Evolutionary conservation across 2,113 vertebrate genomes (phyloP).

Genomic region (Sprattus sprattus): DNA sequence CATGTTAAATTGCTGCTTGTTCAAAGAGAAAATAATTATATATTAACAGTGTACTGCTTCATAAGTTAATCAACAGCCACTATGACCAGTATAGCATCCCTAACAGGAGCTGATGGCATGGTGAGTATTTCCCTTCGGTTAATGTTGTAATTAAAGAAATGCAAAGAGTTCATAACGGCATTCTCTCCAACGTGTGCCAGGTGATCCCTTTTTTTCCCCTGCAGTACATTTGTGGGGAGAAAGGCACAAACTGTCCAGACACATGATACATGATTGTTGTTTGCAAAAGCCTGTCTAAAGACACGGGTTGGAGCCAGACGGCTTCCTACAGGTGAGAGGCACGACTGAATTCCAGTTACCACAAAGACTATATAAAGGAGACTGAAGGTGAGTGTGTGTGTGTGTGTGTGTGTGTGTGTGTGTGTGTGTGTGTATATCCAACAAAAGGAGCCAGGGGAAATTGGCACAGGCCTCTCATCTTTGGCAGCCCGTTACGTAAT

Average conservation of each 20-base stretch:
- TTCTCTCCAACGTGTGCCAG: neutral
- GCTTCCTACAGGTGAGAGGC: neutral
- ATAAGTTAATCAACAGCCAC: neutral
- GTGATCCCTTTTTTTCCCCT: neutral
- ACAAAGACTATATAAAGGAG: too few species aligned
- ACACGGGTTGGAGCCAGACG: neutral
- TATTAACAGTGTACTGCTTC: too few species aligned
- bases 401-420: too few species aligned
- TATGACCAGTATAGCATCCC: neutral
- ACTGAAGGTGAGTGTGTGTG: too few species aligned
- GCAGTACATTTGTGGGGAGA: neutral
- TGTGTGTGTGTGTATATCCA: conserved; percentile 21
- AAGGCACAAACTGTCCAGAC: neutral
- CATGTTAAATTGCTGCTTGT: neutral
- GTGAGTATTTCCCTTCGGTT: too few species aligned
- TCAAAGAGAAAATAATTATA: neutral
- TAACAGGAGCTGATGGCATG: neutral
- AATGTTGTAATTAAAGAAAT: too few species aligned
- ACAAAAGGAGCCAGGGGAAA: conserved; percentile 9
- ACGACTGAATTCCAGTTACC: neutral
- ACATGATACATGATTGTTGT: neutral
- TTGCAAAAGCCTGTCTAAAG: neutral
- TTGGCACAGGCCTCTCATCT: conserved; percentile 21
- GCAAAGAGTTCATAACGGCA: neutral
- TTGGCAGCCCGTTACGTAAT: conserved; percentile 44